Evolutionary conservation across 2,113 vertebrate species (phyloP), one percentile per base, ranked within the genome.

Genomic region (Forbesichthys papilliferus): DNA sequence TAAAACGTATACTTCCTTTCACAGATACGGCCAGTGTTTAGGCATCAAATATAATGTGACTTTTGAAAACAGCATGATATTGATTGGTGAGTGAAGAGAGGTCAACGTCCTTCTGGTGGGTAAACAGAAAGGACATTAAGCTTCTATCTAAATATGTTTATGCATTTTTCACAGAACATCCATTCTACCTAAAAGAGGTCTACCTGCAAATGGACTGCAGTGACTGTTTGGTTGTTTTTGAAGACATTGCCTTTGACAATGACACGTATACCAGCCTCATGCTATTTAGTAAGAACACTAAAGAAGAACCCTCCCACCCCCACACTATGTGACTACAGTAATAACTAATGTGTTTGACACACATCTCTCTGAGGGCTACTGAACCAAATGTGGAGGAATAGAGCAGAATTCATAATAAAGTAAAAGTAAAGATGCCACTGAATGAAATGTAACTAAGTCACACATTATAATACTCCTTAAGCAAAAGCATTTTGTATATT

Each of bases 51-150:
- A 77, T 64, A 65, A 86, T 6, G 80, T 84, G 64, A 81, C 59
- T 36, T 87, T 90, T 79, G 84, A 90, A 77, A 81, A 89, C 77
- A 87, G 78, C 77, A 72, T 66, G 0, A 52, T 89, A 72, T 0
- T 75, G 7, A 86, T 89, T 49, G 86, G 89, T 90, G 49, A 82
- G 89, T 74, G 1, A 47, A 12, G 33, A 58, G 4, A 9, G 63
- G 9, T 33, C 9, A 36, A 7, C 1, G 52, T 53, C 6, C 51
- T 14, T 13, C 11, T 4, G 11, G 51, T 47, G 9, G 3, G 33
- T n/a, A 42, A 48, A 27, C 54, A 57, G 10, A 10, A 12, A 11
- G 13, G n/a, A n/a, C n/a, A n/a, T n/a, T n/a, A 54, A 42, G 52
- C 13, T 7, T 42, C 11, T 60, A 10, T 66, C 10, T 79, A 42